Evolutionary conservation across 35 echinoderm and acorn worm genomes (phyloP), one percentile per base, ranked within the genome.

Genomic region (Anneissia japonica): DNA sequence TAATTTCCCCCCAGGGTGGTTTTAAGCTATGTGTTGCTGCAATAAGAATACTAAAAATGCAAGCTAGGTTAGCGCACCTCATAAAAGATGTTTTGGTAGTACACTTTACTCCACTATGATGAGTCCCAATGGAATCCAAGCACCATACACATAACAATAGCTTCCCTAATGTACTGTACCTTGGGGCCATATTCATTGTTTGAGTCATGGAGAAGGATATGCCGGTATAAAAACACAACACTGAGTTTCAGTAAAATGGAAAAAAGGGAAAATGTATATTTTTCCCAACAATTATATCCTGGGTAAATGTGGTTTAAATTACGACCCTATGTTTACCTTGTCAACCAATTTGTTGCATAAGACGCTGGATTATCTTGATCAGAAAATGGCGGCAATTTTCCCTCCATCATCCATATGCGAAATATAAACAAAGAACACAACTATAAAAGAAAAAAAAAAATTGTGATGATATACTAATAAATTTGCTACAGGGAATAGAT

Each of bases 361-460:
- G 95, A 85, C 41, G 95, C 88, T 30, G 95, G 95, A 35, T 97
- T 97, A 74, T 97, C 95, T 46, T 97, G 88, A 55, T 93, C 95
- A 26, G 88, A 88, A 38, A 97, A 97, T 23, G 82, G 38, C 2
- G 95, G 91, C n/a, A 97, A 82, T 39, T 90, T 33, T 11, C 95
- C 95, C 29, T 92, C 56, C 37, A 92, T 39, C 87, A 97, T 79
- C 35, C 64, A 83, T 5, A 97, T 75, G 29, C 94, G 77, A 13
- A 92, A 83, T 32, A 85, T 10, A 38, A 97, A 73, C 7, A 92
- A 39, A 23, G 86, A 30, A 39, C 31, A 72, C 3, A 81, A 83
- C 94, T 97, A 79, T 14, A 74, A 74, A 78, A 38, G 38, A 39
- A 80, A 12, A 64, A n/a, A 93, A 81, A 43, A 34, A 39, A 56